Base-by-base conservation (phyloP, 2,797 vertebrate genomes). In the Rhincodon typus region DNA sequence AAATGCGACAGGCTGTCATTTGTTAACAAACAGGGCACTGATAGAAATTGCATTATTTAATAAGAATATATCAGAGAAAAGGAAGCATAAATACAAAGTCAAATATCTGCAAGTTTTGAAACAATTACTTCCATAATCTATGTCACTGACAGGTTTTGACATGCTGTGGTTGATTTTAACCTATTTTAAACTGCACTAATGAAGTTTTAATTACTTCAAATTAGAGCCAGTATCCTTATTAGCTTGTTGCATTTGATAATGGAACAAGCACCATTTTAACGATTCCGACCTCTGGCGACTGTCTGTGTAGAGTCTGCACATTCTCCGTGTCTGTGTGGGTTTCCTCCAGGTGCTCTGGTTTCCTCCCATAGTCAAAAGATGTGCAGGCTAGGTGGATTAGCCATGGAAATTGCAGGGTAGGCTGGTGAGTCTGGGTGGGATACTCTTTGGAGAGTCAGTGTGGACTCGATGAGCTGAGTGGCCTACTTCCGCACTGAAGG, bases 1-100 rank as follows among this genome's bases (percentile, higher is more conserved):
- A 66, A 91, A 66, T 91, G 13, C 1, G 57, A 66, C 88, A 91
- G 88, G 88, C 30, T 91, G 88, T 91, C 57, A 62, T n/a, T 62
- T 84, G 30, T 91, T 91, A 91, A 91, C 88, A 66, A 62, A 66
- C 88, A n/a, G 57, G 46, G 46, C 25, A 66, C 53, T 91, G 88
- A 91, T n/a, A 66, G 53, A 91, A 66, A n/a, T 15, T 91, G 88
- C 88, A 91, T 62, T 42, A 17, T 27, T n/a, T 34, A 91, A 57
- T 66, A 66, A 91, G 88, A 91, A 66, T 19, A 38, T 62, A 57
- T 30, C 88, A 91, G 88, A 91, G 62, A 57, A 66, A 66, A 91
- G 12, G 53, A 62, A 66, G 34, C 82, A 84, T 46, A 84, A 84
- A 84, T 84, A 46, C 30, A 91, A 91, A 91, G 88, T 66, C 53